Evolutionary conservation across 2,888 invertebrate species (phyloP), one percentile per base, ranked within the genome.

Genomic region (Formica aserva): DNA sequence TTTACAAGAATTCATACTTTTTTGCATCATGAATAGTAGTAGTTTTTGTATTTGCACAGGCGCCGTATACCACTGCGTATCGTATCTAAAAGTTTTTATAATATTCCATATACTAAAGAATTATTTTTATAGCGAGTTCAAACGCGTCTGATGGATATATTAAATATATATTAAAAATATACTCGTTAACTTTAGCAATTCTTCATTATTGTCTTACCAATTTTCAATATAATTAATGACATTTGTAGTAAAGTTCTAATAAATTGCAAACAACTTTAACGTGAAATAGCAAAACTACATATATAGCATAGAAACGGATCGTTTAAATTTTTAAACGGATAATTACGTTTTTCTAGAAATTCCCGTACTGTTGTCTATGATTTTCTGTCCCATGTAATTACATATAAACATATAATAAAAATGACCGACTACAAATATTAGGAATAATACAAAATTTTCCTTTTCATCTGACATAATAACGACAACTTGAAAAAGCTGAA

Each of bases 21-120:
- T 69, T 35, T 65, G 82, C 71, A 76, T 76, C 0, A 84, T n/a
- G 11, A 84, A 69, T 15, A 84, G 15, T 26, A 82, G n/a, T 48
- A 82, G 60, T 32, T 82, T 84, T 76, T 76, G 84, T 11, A 18
- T 72, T 57, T 57, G 55, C 22, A 66, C n/a, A 13, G 84, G 38
- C 11, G 71, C 13, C 15, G 9, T 1, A 13, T 82, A 84, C 84
- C 84, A 84, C 1, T 69, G 57, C n/a, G 71, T 65, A n/a, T 76
- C 65, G 5, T 65, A 84, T 71, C 84, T 84, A 74, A 1, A 62
- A 82, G 38, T 65, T 65, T 57, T 45, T 9, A 38, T 38, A 32
- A 69, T 69, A 26, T 48, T 62, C 9, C 11, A 66, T 60, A 1
- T 35, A 71, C 22, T 18, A 26, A 65, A 65, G 1, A 69, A 41